These are phyloP conservation scores for Girardinus metallicus DNA, from an alignment of 2,797 vertebrate species.

Conservation along the genomic window DNA sequence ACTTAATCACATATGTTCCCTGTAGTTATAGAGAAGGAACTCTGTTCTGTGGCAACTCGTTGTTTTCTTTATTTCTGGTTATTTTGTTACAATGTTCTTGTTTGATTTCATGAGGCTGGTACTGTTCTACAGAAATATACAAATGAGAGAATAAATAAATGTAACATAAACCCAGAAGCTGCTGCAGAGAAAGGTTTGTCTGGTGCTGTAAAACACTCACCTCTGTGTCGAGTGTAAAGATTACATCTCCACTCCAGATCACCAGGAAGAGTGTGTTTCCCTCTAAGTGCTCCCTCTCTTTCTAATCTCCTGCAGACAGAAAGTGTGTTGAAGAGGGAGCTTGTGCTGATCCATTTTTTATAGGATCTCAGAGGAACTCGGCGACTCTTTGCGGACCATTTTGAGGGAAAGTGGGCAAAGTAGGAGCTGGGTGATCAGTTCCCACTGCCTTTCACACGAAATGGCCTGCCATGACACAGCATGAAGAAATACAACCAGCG, in stretches of 20 bases:
- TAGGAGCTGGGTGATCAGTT: slow-evolving; percentile 26
- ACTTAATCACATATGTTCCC: slow-evolving; percentile 31
- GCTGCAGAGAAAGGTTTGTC: slow-evolving; percentile 17
- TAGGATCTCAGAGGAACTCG: slow-evolving; percentile 41
- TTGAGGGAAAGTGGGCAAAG: slow-evolving; percentile 41
- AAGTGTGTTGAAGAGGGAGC: slow-evolving; percentile 56
- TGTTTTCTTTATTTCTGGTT: slow-evolving; percentile 46
- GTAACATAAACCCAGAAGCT: slow-evolving; percentile 36
- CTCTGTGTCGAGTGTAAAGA: slow-evolving; percentile 32
- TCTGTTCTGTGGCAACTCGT: slow-evolving; percentile 36
- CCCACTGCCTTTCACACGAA: background rate
- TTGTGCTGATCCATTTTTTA: slow-evolving; percentile 72
- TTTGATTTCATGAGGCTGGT: slow-evolving; percentile 64
- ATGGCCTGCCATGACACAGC: background rate
- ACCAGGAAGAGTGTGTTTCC: slow-evolving; percentile 39
- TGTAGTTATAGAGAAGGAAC: slow-evolving; percentile 16
- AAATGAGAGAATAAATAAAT: slow-evolving; percentile 73
- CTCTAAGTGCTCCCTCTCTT: slow-evolving; percentile 51
- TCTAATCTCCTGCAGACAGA: slow-evolving; percentile 66
- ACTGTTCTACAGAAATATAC: slow-evolving; percentile 70
- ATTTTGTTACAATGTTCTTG: slow-evolving; percentile 40
- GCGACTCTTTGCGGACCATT: slow-evolving; percentile 20
- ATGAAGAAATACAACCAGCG: background rate
- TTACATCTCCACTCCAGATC: slow-evolving; percentile 42
- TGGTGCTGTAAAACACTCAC: slow-evolving; percentile 10